phyloP scores from a whole-genome alignment of 2,888 invertebrate species.

The Noctua fimbriata region DNA sequence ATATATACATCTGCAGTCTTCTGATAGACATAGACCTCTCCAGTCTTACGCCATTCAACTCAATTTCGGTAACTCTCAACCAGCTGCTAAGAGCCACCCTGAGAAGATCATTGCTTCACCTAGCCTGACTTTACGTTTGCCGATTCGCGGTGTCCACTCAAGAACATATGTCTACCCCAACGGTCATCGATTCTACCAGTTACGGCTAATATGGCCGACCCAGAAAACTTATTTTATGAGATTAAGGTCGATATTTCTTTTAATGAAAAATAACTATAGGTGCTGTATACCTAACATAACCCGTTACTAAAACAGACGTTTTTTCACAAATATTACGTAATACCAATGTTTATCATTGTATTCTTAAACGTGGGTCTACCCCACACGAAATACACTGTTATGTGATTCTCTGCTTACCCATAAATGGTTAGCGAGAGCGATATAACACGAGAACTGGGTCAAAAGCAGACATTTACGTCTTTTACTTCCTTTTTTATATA shows the following conservation, averaged over 20 bases:
- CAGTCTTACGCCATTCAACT: background rate
- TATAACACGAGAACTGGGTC: constrained; percentile 51
- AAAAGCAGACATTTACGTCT: constrained; percentile 41
- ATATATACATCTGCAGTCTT: too few relatives aligned
- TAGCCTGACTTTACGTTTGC: background rate
- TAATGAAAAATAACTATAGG: background rate
- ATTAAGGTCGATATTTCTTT: background rate
- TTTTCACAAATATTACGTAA: constrained; percentile 1
- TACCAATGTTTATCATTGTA: constrained; percentile 5
- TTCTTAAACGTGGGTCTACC: constrained; percentile 4
- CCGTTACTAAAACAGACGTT: background rate
- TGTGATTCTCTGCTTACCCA: constrained; percentile 24
- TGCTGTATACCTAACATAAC: background rate
- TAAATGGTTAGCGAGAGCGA: constrained; percentile 24
- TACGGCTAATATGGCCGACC: background rate
- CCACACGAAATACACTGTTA: constrained; percentile 12
- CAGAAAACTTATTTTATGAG: background rate
- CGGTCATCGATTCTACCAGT: background rate
- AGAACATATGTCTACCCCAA: background rate
- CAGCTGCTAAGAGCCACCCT: too few relatives aligned
- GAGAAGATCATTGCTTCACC: too few relatives aligned
- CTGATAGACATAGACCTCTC: background rate
- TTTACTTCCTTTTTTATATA: constrained; percentile 56
- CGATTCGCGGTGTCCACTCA: background rate
- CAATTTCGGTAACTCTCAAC: too few relatives aligned